These are phyloP conservation scores for Hippocampus comes DNA, from an alignment of 2,113 vertebrate genomes.

Conservation along the genomic window DNA sequence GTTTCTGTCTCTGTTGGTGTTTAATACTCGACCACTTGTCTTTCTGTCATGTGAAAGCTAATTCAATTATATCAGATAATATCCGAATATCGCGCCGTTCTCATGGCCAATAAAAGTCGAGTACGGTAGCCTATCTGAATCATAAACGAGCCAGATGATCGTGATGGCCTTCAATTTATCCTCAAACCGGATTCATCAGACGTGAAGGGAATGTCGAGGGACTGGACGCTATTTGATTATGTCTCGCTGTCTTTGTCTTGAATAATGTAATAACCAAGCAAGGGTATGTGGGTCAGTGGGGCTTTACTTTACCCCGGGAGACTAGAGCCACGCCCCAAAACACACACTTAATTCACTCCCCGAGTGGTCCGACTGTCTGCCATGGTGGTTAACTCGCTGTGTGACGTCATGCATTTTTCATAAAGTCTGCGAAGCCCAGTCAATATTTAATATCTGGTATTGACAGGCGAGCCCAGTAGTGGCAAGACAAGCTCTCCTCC, in stretches of 20 bases:
- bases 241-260: constrained; percentile 8
- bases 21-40: too few species aligned
- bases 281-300: constrained; percentile 69
- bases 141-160: not conserved
- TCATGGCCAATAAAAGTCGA: not conserved
- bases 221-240: not conserved
- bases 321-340: constrained; percentile 40
- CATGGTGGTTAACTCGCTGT: constrained; percentile 32
- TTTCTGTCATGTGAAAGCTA: not conserved
- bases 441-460: constrained; percentile 67
- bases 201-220: constrained; percentile 2
- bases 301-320: constrained; percentile 41
- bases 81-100: not conserved
- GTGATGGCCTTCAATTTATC: not conserved
- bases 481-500: constrained; percentile 4
- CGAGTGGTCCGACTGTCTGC: constrained; percentile 42
- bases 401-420: constrained; percentile 69
- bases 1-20: too few species aligned
- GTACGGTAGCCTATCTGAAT: not conserved
- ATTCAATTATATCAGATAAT: not conserved
- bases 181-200: constrained; percentile 13
- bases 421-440: constrained; percentile 46
- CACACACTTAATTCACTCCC: constrained; percentile 34
- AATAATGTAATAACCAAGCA: constrained; percentile 54
- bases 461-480: constrained; percentile 37